Base-by-base conservation (phyloP, 2,888 invertebrate genomes). In the Choristoneura rosaceana region DNA sequence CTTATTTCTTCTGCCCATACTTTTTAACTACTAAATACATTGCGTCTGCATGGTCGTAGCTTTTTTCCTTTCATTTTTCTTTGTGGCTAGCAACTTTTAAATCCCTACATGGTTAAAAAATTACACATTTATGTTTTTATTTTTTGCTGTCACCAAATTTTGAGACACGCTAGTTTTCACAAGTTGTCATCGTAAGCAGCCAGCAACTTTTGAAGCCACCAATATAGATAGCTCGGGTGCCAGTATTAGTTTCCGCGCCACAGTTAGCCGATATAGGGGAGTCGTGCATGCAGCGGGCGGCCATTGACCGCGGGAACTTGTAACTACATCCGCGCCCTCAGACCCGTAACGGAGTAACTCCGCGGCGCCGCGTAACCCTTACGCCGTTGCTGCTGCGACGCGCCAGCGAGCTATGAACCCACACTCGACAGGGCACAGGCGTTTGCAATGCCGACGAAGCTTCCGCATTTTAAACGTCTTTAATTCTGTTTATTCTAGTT, bases 291-390 rank as follows among this genome's bases (percentile, higher is more conserved):
- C 90, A 87, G 82, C 83, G 82, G 80, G 82, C 92, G 92, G 92
- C 85, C 93, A 93, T 90, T 91, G 93, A 93, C 93, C 93, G 92
- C 89, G 89, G 87, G 93, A 93, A 93, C 93, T 93, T 94, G 93
- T 91, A 91, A 93, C 93, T 92, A 93, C 91, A 92, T 93, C 89
- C 85, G 86, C 82, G 81, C 79, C 79, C 81, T 79, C 82, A 78
- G 79, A 77, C 80, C 75, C 81, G 79, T 75, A 91, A 87, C 80
- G 88, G 75, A 89, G 83, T 86, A 91, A 91, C 85, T 84, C 76
- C 71, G 60, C 71, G 60, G 70, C 67, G 63, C 60, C 68, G 69
- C 43, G 76, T 83, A 87, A 85, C 82, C 83, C 74, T 84, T 80
- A 86, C 90, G 66, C 83, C 70, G 74, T 73, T 69, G 76, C 75